Conservation (phyloP, 2,797 vertebrate genomes). For the Dromococcyx pavoninus region DNA sequence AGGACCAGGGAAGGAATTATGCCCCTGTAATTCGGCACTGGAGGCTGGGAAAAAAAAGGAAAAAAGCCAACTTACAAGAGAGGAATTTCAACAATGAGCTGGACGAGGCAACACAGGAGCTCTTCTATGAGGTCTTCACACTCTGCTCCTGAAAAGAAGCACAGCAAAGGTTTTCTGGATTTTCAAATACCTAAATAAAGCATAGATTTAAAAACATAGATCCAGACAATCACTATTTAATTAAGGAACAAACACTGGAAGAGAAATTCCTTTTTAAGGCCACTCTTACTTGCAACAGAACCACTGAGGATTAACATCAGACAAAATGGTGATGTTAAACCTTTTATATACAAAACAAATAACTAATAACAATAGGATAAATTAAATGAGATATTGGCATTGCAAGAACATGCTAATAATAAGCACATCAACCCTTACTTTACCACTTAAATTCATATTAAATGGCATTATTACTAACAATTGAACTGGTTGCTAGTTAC, state of each 20-base stretch:
- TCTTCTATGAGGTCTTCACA: conserved; percentile 94
- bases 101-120: conserved; percentile 90
- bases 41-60: background rate
- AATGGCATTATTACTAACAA: background rate
- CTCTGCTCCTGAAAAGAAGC: conserved; percentile 74
- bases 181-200: background rate
- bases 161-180: background rate
- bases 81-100: conserved; percentile 94
- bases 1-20: too few relatives aligned
- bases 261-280: background rate
- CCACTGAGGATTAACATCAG: background rate
- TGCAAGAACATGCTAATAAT: background rate
- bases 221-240: background rate
- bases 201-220: background rate
- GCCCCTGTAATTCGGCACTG: too few relatives aligned
- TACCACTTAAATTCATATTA: background rate
- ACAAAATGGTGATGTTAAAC: background rate
- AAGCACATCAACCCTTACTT: background rate
- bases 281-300: background rate
- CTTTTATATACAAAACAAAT: background rate
- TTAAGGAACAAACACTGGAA: background rate
- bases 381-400: background rate
- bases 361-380: background rate
- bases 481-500: background rate
- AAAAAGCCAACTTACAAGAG: conserved; percentile 85